phyloP scores from a whole-genome alignment of 1,140 invertebrate species.

The Metaphire vulgaris region DNA sequence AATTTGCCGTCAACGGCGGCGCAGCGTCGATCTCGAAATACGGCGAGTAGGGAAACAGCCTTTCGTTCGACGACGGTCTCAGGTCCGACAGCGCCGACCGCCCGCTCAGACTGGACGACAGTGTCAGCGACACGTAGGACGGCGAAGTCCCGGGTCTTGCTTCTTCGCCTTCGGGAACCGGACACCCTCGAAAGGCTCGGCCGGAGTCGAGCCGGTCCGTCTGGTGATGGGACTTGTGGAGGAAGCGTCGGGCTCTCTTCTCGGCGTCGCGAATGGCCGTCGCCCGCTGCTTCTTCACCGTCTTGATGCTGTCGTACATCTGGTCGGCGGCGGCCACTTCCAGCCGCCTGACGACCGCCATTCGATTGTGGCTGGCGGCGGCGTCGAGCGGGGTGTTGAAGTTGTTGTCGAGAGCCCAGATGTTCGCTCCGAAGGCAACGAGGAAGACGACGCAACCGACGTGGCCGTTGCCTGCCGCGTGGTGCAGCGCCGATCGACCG shows the following conservation, averaged over 20 bases:
- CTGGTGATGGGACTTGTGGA: neutral
- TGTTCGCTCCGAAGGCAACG: constrained; percentile 85
- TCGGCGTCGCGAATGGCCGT: constrained; percentile 70
- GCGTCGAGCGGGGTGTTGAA: constrained; percentile 82
- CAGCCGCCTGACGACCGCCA: constrained; percentile 61
- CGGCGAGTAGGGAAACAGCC: neutral
- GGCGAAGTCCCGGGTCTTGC: constrained; percentile 28
- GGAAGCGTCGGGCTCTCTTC: constrained; percentile 62
- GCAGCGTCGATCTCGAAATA: neutral
- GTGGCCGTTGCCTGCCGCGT: constrained; percentile 77
- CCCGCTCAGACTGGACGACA: constrained; percentile 34
- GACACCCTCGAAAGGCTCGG: neutral
- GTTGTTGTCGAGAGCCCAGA: constrained; percentile 86
- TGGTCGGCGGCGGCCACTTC: constrained; percentile 48
- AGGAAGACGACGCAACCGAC: constrained; percentile 84
- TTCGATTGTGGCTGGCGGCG: constrained; percentile 75
- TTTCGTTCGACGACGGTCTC: constrained; percentile 21
- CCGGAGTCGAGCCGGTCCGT: neutral
- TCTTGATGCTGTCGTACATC: constrained; percentile 54
- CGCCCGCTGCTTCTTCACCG: constrained; percentile 55
- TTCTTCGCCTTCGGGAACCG: constrained; percentile 12
- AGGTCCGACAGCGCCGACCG: constrained; percentile 17
- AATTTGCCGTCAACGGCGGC: too few relatives aligned
- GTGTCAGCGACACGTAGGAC: constrained; percentile 31
- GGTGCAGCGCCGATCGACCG: constrained; percentile 85